phyloP scores from a whole-genome alignment of 2,797 vertebrate species.

The Synaphobranchus kaupii region DNA sequence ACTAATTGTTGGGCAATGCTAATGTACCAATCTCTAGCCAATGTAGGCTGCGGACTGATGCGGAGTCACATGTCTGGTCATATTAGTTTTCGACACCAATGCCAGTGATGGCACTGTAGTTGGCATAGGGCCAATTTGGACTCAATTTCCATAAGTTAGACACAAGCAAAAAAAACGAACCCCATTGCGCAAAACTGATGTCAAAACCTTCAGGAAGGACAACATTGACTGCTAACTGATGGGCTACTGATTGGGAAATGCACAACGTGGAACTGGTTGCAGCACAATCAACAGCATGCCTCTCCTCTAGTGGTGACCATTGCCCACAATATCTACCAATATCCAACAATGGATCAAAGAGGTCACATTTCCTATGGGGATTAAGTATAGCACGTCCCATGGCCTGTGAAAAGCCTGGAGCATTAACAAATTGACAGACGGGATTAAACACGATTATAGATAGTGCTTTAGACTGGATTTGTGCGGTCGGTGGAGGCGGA shows the following conservation, averaged over 20 bases:
- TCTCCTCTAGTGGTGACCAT: neutral
- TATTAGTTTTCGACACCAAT: neutral
- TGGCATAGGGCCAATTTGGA: neutral
- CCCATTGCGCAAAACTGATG: neutral
- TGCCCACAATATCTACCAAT: neutral
- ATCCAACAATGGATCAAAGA: neutral
- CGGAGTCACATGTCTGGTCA: neutral
- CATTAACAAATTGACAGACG: neutral
- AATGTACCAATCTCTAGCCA: neutral
- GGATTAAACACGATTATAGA: neutral
- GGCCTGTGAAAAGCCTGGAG: neutral
- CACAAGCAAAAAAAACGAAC: neutral
- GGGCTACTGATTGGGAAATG: neutral
- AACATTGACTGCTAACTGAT: neutral
- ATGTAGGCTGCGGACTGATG: neutral
- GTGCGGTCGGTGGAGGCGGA: constrained; percentile 48
- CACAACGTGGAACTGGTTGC: neutral
- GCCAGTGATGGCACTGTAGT: neutral
- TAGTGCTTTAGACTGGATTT: neutral
- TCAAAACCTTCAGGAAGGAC: neutral
- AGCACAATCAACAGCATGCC: neutral
- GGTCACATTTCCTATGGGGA: neutral
- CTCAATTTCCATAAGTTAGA: neutral
- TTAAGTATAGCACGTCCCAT: neutral
- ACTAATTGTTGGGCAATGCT: neutral